phyloP scores from a whole-genome alignment of 2,888 invertebrate species.

The Sinhomidia bicolor region DNA sequence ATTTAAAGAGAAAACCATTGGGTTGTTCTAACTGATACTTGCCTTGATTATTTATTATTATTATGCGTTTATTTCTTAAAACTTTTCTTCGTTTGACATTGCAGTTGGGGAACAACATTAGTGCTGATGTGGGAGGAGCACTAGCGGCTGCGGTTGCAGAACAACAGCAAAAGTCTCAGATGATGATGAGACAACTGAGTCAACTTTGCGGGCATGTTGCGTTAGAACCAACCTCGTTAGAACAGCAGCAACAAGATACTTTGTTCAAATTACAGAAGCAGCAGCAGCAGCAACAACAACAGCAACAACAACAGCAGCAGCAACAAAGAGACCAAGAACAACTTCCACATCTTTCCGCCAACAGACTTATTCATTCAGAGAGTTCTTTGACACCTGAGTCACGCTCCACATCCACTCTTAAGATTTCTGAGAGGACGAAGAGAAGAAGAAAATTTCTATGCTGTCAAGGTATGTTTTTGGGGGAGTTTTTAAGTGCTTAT shows the following conservation, averaged over 20 bases:
- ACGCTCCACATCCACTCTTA: slow-evolving; percentile 78
- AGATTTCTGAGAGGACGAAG: slow-evolving; percentile 77
- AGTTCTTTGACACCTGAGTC: slow-evolving; percentile 79
- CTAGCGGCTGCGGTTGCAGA: slow-evolving; percentile 63
- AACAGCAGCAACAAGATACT: slow-evolving; percentile 68
- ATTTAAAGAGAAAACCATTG: not conserved
- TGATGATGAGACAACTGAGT: slow-evolving; percentile 75
- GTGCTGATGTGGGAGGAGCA: slow-evolving; percentile 53
- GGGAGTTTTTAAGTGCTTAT: slow-evolving; percentile 3
- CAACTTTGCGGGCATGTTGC: slow-evolving; percentile 75
- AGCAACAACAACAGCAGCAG: slow-evolving; percentile 54
- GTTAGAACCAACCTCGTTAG: slow-evolving; percentile 64
- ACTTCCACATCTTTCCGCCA: slow-evolving; percentile 61
- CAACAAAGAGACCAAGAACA: slow-evolving; percentile 64
- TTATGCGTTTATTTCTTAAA: slow-evolving; percentile 26
- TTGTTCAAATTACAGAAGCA: slow-evolving; percentile 65
- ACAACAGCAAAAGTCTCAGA: slow-evolving; percentile 67
- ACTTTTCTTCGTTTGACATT: slow-evolving; percentile 28
- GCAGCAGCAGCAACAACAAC: slow-evolving; percentile 60
- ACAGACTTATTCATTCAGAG: slow-evolving; percentile 76
- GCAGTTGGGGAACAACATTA: slow-evolving; percentile 59
- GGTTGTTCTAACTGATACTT: too few species aligned
- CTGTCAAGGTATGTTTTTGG: slow-evolving; percentile 76
- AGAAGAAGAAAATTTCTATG: slow-evolving; percentile 74
- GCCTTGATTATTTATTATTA: not conserved